Base-by-base conservation (phyloP, 2,888 invertebrate species). In the Volucella bombylans region DNA sequence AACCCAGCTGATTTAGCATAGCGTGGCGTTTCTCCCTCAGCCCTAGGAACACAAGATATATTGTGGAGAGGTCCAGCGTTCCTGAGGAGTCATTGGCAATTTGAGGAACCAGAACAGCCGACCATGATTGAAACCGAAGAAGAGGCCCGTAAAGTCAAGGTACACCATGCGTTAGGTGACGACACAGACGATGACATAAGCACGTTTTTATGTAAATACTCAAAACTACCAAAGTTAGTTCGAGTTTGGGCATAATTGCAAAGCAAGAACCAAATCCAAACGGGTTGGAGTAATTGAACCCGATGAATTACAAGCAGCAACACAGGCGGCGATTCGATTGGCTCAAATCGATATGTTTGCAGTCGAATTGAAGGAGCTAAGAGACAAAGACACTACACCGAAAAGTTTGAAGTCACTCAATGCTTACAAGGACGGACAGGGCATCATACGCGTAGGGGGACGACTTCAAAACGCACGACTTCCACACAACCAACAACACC, bases 401-500 rank as follows among this genome's bases (percentile, higher is more conserved):
- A 69, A 49, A 57, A 15, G 8, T 12, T 38, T 69, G 8, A 45
- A 38, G 6, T 57, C 55, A 12, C 68, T 68, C 2, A 68, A 55
- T 12, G 47, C 68, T 1, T 55, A 57, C 11, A 68, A 14, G n/a
- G 55, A 68, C 47, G 55, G 55, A 8, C 4, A 55, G 11, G 55
- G 55, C 8, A 68, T 68, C 9, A 31, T 68, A 4, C 68, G 68
- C n/a, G 55, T 68, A 11, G 68, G 54, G 8, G 54, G 8, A 1
- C 38, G 54, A 6, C 31, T 54, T 12, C 54, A 54, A 12, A 38
- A 38, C 12, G 6, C 38, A 1, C 9, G 23, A 8, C 54, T 54
- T 31, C 12, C 54, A 1, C 38, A 54, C 8, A 14, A 54, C 14
- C 12, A 54, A 54, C 54, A 54, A 38, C 54, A 31, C 31, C 54